Evolutionary conservation across 37 sponge, comb jelly and placozoan genomes (phyloP).

Genomic region (Agelas oroides): DNA sequence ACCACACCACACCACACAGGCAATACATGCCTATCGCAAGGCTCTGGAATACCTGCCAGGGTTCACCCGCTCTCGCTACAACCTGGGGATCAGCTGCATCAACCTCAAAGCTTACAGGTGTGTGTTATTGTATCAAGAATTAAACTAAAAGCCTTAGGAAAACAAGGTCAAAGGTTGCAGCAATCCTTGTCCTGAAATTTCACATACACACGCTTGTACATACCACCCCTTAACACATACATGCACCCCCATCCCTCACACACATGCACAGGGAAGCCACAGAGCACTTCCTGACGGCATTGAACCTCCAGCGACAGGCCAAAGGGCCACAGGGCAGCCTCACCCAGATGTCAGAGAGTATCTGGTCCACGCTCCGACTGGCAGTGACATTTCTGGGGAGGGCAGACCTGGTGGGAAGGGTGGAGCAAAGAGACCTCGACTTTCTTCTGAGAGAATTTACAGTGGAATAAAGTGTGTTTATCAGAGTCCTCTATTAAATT

Average conservation of each 20-base stretch:
- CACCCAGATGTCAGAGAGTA: slow-evolving; percentile 78
- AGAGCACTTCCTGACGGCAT: slow-evolving; percentile 88
- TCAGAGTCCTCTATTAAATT: no score
- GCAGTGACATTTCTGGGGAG: slow-evolving; percentile 54
- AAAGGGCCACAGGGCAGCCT: slow-evolving; percentile 16
- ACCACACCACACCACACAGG: slow-evolving; percentile 23
- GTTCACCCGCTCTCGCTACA: slow-evolving; percentile 92
- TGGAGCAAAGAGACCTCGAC: slow-evolving; percentile 50
- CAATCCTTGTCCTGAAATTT: no score
- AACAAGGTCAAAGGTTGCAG: no score
- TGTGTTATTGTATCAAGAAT: no score
- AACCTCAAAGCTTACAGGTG: slow-evolving; percentile 88
- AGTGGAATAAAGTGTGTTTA: not conserved
- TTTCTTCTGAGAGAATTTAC: slow-evolving; percentile 60
- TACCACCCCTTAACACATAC: no score
- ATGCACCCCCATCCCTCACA: no score
- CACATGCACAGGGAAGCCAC: slow-evolving; percentile 63
- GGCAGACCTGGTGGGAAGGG: not conserved
- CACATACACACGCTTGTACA: no score
- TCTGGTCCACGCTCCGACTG: slow-evolving; percentile 87
- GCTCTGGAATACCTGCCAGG: slow-evolving; percentile 89
- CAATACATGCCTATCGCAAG: slow-evolving; percentile 85
- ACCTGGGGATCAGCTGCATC: slow-evolving; percentile 96
- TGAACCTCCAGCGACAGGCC: slow-evolving; percentile 80
- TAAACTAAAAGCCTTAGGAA: not conserved